Evolutionary conservation across 1,140 invertebrate genomes (phyloP), one percentile per base, ranked within the genome.

Genomic region (Probaryconus sp.): DNA sequence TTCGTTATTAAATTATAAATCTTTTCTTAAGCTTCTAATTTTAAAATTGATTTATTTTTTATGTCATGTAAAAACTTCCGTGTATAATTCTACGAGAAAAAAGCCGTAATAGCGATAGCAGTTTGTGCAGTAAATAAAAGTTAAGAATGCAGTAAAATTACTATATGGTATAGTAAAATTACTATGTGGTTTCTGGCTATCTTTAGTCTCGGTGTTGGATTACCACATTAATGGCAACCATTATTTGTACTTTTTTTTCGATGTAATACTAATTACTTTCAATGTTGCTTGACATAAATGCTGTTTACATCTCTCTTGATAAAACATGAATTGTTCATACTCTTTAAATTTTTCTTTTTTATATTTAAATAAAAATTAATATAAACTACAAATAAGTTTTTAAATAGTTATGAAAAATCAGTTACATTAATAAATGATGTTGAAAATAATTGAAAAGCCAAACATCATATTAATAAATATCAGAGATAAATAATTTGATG

Each of bases 81-180:
- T 18, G 37, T 56, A 26, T 56, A 58, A 58, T 58, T 45, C 20
- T 5, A 20, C 13, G 30, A 17, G 7, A 16, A 58, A 45, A 13
- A 58, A 45, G n/a, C 7, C 24, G 53, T 35, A 55, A 16, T 55
- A 56, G 45, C 43, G 31, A 48, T 60, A 38, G 31, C 10, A 31
- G 37, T 60, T 48, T 21, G 48, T 31, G 18, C 20, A 21, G 43
- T 21, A 30, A 56, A 43, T 31, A 43, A 18, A 33, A 16, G n/a
- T 11, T 45, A 30, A 48, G 55, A 45, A 47, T 47, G 30, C 28
- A 35, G 35, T 35, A 51, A 47, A 47, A 55, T 38, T 13, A 26
- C 13, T 0, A 24, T 4, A 13, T 16, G 3, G n/a, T 7, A 37
- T 1, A 47, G 38, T 35, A 56, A 43, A 56, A 30, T n/a, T 14